A percentile compares a stretch with the other conserved stretches of the same genome.
phyloP scores from a whole-genome alignment of 2,888 invertebrate genomes.

The Pristionchus japonicus region DNA sequence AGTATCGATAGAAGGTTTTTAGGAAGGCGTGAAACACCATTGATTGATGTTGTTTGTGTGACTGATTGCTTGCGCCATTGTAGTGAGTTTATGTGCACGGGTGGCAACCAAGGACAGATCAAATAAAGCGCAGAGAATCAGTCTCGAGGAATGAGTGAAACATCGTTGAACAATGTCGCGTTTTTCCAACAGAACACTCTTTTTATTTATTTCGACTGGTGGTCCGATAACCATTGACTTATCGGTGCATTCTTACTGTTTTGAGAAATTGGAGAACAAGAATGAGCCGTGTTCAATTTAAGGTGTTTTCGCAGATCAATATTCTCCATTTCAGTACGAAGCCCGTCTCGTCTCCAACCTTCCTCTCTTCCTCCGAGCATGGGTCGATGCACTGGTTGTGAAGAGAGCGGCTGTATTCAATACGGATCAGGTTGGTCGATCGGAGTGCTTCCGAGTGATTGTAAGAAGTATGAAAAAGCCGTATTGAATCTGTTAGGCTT shows the following conservation, averaged over 20 bases:
- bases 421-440: slow-evolving; percentile 56
- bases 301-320: slow-evolving; percentile 63
- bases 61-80: too few species aligned
- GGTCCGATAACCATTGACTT: too few species aligned
- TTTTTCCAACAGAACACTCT: too few species aligned
- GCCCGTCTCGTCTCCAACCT: background rate
- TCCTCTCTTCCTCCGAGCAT: slow-evolving; percentile 46
- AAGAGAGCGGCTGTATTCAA: slow-evolving; percentile 54
- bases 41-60: too few species aligned
- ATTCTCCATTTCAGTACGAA: background rate
- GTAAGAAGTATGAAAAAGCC: too few species aligned
- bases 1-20: background rate
- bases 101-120: background rate
- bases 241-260: too few species aligned
- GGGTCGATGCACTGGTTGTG: slow-evolving; percentile 56
- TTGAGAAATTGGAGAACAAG: too few species aligned
- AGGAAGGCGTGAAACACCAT: background rate
- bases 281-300: slow-evolving; percentile 65
- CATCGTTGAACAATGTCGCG: background rate
- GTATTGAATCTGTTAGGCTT: too few species aligned
- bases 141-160: background rate
- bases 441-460: too few species aligned
- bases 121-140: background rate
- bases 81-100: too few species aligned
- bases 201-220: too few species aligned